A percentile compares a stretch with the other conserved stretches of the same genome.
Evolutionary conservation across 2,888 invertebrate species (phyloP).

Genomic region (Bellardia pandia): DNA sequence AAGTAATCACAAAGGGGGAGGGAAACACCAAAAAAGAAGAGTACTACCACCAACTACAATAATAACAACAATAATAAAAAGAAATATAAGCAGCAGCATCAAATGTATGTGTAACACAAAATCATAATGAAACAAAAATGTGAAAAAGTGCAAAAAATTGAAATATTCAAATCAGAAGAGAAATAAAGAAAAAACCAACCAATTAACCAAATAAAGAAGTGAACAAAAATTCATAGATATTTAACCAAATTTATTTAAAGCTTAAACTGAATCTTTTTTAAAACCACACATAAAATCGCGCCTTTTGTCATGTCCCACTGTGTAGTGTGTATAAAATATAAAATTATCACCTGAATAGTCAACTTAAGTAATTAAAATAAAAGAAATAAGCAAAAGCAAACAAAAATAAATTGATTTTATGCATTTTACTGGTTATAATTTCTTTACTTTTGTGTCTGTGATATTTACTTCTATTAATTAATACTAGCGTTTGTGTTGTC

Average conservation of each 20-base stretch:
- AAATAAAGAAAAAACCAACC: slow-evolving; percentile 18
- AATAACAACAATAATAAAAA: slow-evolving; percentile 61
- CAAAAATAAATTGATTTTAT: slow-evolving; percentile 40
- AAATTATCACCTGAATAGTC: background rate
- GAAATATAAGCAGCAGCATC: slow-evolving; percentile 23
- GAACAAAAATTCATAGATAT: background rate
- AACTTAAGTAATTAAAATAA: slow-evolving; percentile 22
- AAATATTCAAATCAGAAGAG: slow-evolving; percentile 40
- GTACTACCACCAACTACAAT: slow-evolving; percentile 51
- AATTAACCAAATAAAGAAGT: slow-evolving; percentile 11
- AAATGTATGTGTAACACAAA: slow-evolving; percentile 44
- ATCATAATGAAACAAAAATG: slow-evolving; percentile 32
- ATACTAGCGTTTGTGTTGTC: background rate
- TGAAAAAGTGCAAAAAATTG: slow-evolving; percentile 40
- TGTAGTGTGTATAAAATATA: slow-evolving; percentile 6
- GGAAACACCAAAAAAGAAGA: slow-evolving; percentile 49
- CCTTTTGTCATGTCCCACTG: slow-evolving; percentile 37
- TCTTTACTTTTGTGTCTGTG: slow-evolving; percentile 2
- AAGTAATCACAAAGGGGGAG: slow-evolving; percentile 39
- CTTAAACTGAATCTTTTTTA: background rate
- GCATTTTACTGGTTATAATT: slow-evolving; percentile 7
- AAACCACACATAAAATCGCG: slow-evolving; percentile 40
- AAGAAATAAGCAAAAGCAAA: slow-evolving; percentile 1
- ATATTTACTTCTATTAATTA: slow-evolving; percentile 5
- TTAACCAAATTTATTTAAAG: slow-evolving; percentile 5